A percentile compares a stretch with the other conserved stretches of the same genome.
These are phyloP conservation scores for Danio albolineatus DNA, from an alignment of 2,797 vertebrate species.

Conservation along the genomic window DNA sequence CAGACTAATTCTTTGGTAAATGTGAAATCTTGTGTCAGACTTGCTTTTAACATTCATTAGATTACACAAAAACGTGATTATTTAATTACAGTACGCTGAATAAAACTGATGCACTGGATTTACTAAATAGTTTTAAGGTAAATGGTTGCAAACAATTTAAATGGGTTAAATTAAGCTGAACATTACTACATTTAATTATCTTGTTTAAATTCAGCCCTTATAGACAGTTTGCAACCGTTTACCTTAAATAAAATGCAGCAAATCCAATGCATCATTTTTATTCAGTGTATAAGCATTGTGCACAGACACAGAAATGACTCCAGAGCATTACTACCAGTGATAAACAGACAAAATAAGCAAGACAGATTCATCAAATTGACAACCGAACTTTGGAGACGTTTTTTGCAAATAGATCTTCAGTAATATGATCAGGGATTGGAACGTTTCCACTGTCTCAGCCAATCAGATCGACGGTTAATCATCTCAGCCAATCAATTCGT, in stretches of 20 bases:
- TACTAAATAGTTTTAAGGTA: no score
- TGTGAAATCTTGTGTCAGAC: no score
- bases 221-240: no score
- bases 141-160: no score
- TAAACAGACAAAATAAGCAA: neutral
- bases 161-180: no score
- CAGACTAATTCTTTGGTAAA: no score
- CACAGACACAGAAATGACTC: neutral
- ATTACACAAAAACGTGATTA: neutral
- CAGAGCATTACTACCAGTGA: neutral
- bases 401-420: constrained; percentile 15
- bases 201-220: no score
- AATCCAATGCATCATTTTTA: neutral
- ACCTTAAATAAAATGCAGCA: no score
- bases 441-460: neutral
- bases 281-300: neutral
- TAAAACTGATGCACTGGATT: no score
- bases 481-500: constrained; percentile 27
- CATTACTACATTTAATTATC: no score
- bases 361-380: constrained; percentile 12
- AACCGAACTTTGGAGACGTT: neutral
- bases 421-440: constrained; percentile 20
- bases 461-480: constrained; percentile 16
- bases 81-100: no score
- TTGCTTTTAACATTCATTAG: neutral